Percentiles rank a stretch among this genome's conserved stretches.
These are phyloP conservation scores for Arizona elegans DNA, from an alignment of 2,113 vertebrate genomes.

Conservation along the genomic window DNA sequence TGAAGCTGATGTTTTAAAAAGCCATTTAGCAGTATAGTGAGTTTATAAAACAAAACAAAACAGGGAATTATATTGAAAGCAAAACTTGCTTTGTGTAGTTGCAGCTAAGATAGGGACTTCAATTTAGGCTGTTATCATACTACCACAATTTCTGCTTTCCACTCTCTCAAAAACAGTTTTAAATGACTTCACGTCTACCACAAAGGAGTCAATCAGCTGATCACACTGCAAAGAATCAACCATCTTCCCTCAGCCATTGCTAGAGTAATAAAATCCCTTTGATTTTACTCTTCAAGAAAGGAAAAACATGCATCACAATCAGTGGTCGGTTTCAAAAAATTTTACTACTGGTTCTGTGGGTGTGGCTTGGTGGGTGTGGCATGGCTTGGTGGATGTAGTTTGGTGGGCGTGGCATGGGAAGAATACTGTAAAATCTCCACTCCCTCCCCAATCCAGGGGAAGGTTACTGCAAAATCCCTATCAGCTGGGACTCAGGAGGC, in stretches of 20 bases:
- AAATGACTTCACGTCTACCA: background rate
- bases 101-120: background rate
- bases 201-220: background rate
- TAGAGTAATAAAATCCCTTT: background rate
- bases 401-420: no score
- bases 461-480: no score
- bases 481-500: no score
- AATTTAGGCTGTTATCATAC: background rate
- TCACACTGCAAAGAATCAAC: background rate
- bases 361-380: no score
- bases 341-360: no score
- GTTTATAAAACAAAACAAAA: slow-evolving; percentile 17
- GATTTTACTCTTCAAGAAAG: background rate
- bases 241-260: background rate
- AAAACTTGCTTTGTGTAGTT: background rate
- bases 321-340: no score
- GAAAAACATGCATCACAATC: background rate
- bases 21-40: slow-evolving; percentile 52
- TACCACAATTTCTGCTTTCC: background rate
- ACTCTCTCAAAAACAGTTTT: background rate
- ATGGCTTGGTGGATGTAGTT: no score
- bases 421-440: no score
- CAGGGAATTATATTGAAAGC: slow-evolving; percentile 31
- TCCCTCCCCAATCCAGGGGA: no score
- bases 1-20: slow-evolving; percentile 42